Conservation (phyloP, 1,140 invertebrate species). For the Reticulitermes speratus region DNA sequence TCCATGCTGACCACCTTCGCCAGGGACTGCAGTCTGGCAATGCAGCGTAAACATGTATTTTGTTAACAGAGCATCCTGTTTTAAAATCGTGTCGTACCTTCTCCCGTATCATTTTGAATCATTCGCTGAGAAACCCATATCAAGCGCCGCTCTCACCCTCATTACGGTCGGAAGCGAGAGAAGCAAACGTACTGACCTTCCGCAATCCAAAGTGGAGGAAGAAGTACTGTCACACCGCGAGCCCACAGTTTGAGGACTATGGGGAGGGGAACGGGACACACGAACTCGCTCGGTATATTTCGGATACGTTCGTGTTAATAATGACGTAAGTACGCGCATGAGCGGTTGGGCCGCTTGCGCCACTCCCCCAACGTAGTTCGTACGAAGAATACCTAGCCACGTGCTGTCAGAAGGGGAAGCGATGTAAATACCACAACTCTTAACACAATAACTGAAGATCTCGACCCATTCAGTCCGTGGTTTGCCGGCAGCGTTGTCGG, state of each 20-base stretch:
- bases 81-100: too few relatives aligned
- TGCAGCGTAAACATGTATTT: too few relatives aligned
- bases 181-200: background rate
- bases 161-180: background rate
- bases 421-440: background rate
- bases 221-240: background rate
- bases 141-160: background rate
- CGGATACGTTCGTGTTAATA: background rate
- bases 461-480: slow-evolving; percentile 18
- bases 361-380: background rate
- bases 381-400: slow-evolving; percentile 20
- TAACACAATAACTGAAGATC: background rate
- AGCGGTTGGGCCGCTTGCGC: background rate
- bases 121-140: slow-evolving; percentile 2
- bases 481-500: background rate
- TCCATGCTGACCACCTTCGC: too few relatives aligned
- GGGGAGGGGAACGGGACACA: background rate
- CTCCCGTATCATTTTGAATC: too few relatives aligned
- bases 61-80: too few relatives aligned
- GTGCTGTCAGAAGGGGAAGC: slow-evolving; percentile 14
- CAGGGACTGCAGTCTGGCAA: too few relatives aligned
- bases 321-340: background rate
- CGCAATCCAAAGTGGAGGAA: background rate
- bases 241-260: background rate
- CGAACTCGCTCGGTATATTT: background rate